Base-by-base conservation (phyloP, 2,797 vertebrate genomes). In the Silurus lanzhouensis region DNA sequence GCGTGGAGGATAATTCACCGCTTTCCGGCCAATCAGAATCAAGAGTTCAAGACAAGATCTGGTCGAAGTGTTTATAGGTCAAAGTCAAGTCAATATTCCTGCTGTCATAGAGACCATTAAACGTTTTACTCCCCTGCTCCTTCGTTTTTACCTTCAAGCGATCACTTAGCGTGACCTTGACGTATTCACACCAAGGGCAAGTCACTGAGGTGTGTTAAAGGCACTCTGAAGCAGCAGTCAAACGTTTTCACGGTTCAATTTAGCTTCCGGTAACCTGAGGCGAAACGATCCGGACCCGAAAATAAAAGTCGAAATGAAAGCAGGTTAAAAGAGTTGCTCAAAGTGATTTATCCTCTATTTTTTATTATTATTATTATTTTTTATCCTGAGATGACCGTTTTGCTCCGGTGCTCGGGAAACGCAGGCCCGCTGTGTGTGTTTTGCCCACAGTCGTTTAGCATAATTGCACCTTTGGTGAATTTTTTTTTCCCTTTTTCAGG, bases 391-490 rank as follows among this genome's bases (percentile, higher is more conserved):
- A 66, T 83, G 63, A 57, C 64, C n/a, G 67, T 83, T 61, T 68
- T 67, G 79, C 55, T 80, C 68, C 10, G 52, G 72, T 2, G 55
- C 84, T 38, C 27, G 1, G 46, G n/a, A 81, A 76, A 83, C 64
- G 20, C 55, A 27, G 27, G 19, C 68, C 66, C 9, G 27, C 27
- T 46, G 63, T 27, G 78, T 67, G 85, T 81, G 48, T 52, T 52
- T 85, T 63, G 75, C 81, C 93, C 94, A 93, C 92, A 93, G 91
- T 90, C 91, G 91, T 94, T 94, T 94, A 94, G 92, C 91, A 93
- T 94, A 95, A 95, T 94, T 95, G 93, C 92, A 94, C 91, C 92
- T 94, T 94, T 93, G 88, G 92, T 93, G 91, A 55, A 58, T 78
- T 86, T 63, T 48, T 78, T 66, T 92, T 61, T 70, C 46, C 0